Percentiles rank a stretch among this genome's conserved stretches.
phyloP scores from a whole-genome alignment of 2,113 vertebrate genomes.

The Prunella fulvescens region DNA sequence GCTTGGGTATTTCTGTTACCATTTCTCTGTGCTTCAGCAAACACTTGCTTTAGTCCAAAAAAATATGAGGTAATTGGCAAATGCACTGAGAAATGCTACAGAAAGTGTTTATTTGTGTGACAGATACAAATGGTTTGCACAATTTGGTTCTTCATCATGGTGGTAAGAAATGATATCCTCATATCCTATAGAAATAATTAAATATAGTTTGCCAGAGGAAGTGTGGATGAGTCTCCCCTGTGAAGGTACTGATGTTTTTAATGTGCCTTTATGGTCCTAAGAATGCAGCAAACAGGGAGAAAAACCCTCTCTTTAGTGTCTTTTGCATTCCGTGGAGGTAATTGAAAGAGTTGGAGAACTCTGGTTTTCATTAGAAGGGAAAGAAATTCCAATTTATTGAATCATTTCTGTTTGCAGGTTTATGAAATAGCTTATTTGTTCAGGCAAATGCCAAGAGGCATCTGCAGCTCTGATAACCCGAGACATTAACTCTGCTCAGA shows the following conservation, averaged over 20 bases:
- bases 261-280: neutral
- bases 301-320: neutral
- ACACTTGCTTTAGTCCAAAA: neutral
- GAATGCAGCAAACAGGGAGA: neutral
- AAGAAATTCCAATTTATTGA: conserved; percentile 13
- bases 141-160: neutral
- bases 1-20: neutral
- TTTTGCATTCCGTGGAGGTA: neutral
- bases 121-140: neutral
- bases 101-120: neutral
- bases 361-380: conserved; percentile 10
- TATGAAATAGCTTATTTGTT: conserved; percentile 35
- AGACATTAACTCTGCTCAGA: neutral
- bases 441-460: conserved; percentile 9
- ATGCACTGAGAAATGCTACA: neutral
- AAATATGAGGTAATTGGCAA: neutral
- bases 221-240: neutral
- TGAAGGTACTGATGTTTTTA: neutral
- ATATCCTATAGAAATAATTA: neutral
- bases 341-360: neutral
- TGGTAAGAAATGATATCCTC: neutral
- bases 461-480: conserved; percentile 10
- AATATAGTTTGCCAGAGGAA: neutral
- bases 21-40: neutral
- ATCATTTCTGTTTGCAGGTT: neutral